Conservation (phyloP, 92 coral and sea anemone species). For the Diadumene lineata region DNA sequence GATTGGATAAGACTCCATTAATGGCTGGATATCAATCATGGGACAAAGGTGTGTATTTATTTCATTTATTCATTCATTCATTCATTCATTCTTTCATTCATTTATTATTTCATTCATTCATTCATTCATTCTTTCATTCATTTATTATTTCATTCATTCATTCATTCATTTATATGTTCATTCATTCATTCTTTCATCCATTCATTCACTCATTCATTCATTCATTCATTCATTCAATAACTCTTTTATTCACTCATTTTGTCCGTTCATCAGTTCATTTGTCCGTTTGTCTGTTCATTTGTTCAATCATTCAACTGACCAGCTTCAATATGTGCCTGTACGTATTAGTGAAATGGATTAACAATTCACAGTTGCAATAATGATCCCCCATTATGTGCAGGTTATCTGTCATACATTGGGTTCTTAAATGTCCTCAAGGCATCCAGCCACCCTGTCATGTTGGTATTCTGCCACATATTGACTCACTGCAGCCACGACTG, state of each 20-base stretch:
- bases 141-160: too few species aligned
- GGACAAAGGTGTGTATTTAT: slow-evolving; percentile 69
- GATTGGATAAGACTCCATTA: slow-evolving; percentile 68
- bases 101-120: too few species aligned
- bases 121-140: too few species aligned
- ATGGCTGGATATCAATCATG: slow-evolving; percentile 67
- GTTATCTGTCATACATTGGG: slow-evolving; percentile 24
- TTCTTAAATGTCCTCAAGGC: slow-evolving; percentile 13
- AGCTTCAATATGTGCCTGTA: not conserved
- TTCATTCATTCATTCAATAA: too few species aligned
- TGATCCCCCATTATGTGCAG: not conserved
- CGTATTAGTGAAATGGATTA: not conserved
- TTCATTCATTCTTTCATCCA: too few species aligned
- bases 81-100: too few species aligned
- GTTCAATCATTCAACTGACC: not conserved
- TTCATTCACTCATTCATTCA: too few species aligned
- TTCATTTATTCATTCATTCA: too few species aligned
- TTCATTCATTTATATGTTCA: too few species aligned
- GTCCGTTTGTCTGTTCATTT: too few species aligned
- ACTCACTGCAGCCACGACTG: not conserved
- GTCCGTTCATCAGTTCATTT: too few species aligned
- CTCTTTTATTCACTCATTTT: too few species aligned
- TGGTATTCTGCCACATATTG: slow-evolving; percentile 14
- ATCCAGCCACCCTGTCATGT: slow-evolving; percentile 21
- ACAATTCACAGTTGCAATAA: not conserved